Base-by-base conservation (phyloP, 2,797 vertebrate species). In the Molothrus aeneus region DNA sequence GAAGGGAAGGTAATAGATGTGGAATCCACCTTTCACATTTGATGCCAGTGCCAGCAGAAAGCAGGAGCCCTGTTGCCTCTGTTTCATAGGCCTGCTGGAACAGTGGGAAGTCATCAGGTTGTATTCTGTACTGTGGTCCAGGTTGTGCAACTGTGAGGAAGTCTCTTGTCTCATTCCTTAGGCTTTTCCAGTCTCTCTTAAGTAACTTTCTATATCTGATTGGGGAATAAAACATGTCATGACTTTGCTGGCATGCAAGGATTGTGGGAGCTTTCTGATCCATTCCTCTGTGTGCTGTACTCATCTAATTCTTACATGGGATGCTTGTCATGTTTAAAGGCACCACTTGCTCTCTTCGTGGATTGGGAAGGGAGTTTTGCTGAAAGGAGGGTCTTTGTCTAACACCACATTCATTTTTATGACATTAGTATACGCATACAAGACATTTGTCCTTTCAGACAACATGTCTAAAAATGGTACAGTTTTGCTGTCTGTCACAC, bases 81-180 rank as follows among this genome's bases (percentile, higher is more conserved):
- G 11, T 32, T 59, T 7, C 20, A 13, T 2, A 2, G 4, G 2
- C 4, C 2, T 4, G 17, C 13, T 75, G 42, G 19, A 57, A 42
- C 1, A 74, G 43, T 4, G 9, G 22, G 42, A 77, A 43, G 14
- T 69, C 34, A 19, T 11, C 0, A 1, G 57, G 21, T n/a, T 61
- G 16, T 51, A 0, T 54, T 70, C 5, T 29, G 20, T 48, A 13
- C 24, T 14, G 3, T 50, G 29, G 17, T 73, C 24, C 36, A 36
- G 36, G 36, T 36, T 8, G 9, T 36, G 36, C 8, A 36, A 36
- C 36, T 36, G 36, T 36, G 9, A 36, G 36, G 8, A 36, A 36
- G 36, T 36, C 16, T 50, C 17, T 74, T 50, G 9, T 32, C 20
- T 85, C 11, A 36, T 51, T 16, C 29, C 50, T 89, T 24, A 45